phyloP scores from a whole-genome alignment of 2,888 invertebrate species.

The Lepas anatifera region DNA sequence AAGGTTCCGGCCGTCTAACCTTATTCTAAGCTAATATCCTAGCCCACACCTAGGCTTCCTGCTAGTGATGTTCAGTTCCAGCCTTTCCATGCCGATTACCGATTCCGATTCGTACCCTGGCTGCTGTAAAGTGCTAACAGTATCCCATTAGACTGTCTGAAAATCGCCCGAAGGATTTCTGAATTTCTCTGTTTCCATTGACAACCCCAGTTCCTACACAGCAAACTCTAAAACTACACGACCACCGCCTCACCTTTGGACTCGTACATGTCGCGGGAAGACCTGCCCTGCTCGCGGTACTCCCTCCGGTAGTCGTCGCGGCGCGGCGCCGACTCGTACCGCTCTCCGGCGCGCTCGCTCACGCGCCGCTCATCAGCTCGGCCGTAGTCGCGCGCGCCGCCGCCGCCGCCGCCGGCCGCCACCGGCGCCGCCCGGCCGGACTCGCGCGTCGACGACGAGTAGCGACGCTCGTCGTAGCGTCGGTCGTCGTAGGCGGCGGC shows the following conservation, averaged over 20 bases:
- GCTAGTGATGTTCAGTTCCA: too few relatives aligned
- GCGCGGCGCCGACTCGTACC: background rate
- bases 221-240: too few relatives aligned
- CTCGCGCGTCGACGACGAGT: background rate
- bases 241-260: conserved; percentile 4
- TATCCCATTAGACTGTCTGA: too few relatives aligned
- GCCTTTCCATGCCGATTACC: too few relatives aligned
- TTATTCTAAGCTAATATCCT: too few relatives aligned
- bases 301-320: conserved; percentile 4
- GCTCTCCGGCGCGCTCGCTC: conserved; percentile 5
- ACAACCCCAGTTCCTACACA: too few relatives aligned
- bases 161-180: too few relatives aligned
- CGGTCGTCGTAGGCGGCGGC: background rate
- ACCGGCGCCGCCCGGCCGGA: background rate
- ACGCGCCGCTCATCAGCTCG: conserved; percentile 7
- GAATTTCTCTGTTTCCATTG: too few relatives aligned
- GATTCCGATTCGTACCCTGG: too few relatives aligned
- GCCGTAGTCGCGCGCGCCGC: background rate
- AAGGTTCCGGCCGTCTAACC: too few relatives aligned
- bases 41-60: too few relatives aligned
- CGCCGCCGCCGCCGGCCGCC: background rate
- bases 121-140: too few relatives aligned
- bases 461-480: background rate
- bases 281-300: background rate
- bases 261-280: conserved; percentile 1